Evolutionary conservation across 2,888 invertebrate genomes (phyloP), one percentile per base, ranked within the genome.

Genomic region (Nymphalis urticae): DNA sequence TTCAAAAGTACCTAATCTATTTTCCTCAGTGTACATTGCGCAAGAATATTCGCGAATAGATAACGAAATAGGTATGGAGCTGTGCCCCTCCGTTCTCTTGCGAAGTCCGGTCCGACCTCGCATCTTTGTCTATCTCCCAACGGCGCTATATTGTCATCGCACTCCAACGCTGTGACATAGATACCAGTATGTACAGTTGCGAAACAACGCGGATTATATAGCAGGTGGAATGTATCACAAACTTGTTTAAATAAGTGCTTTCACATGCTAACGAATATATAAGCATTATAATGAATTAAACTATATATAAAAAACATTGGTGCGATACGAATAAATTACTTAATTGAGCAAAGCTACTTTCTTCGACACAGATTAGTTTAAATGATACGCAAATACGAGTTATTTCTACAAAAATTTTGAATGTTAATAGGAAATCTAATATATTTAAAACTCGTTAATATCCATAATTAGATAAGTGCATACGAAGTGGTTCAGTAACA

Each of bases 181-280:
- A 91, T 92, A 90, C 89, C 85, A 84, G 80, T 79, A 81, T 85
- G 82, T 80, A 81, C 78, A 82, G 85, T 92, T 92, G 92, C 91
- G 92, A 92, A 92, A 92, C 87, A 88, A 78, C 90, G 91, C 92
- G 89, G 92, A 92, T 92, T 92, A 92, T 89, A 90, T 89, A 89
- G 90, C 92, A 92, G 90, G 92, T 92, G 91, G 89, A 89, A 91
- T 88, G 89, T 86, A 86, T 86, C 82, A 86, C 84, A 88, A 92
- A 92, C 90, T 83, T 87, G 90, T 92, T 92, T 86, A 88, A 88
- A 87, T 89, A 88, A 87, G 89, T 88, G 90, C 90, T 92, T 91
- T 91, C 90, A 91, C 90, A 85, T 87, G 81, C 79, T 80, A 80
- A 75, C 78, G 83, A 81, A 85, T 85, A 86, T 76, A 83, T 82